These are phyloP conservation scores for Caenorhabditis panamensis DNA, from an alignment of 2,888 invertebrate genomes.

Conservation along the genomic window DNA sequence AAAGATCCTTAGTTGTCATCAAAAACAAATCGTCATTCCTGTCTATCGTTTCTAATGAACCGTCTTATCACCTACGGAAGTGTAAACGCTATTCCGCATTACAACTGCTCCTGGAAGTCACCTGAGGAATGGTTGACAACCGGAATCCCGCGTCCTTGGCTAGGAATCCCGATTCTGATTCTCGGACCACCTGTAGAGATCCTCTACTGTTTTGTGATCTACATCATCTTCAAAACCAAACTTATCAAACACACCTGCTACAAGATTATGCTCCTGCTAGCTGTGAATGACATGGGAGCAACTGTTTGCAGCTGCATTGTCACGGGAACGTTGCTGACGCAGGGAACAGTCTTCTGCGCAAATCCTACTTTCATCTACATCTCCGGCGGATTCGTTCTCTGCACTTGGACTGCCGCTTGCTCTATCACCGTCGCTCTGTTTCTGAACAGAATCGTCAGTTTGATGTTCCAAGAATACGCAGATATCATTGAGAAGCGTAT, in stretches of 20 bases:
- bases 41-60: too few relatives aligned
- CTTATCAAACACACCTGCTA: conserved; percentile 31
- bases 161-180: conserved; percentile 27
- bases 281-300: conserved; percentile 24
- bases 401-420: conserved; percentile 36
- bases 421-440: conserved; percentile 40
- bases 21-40: too few relatives aligned
- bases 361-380: conserved; percentile 42
- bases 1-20: not conserved
- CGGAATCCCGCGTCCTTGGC: conserved; percentile 33
- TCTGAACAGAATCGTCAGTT: conserved; percentile 25
- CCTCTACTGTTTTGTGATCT: conserved; percentile 32
- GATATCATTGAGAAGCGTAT: conserved; percentile 36
- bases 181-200: conserved; percentile 26
- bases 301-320: conserved; percentile 27
- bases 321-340: conserved; percentile 17
- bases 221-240: conserved; percentile 27
- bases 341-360: conserved; percentile 27
- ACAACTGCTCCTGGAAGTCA: conserved; percentile 38
- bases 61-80: conserved; percentile 34
- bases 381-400: conserved; percentile 21
- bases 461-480: conserved; percentile 39
- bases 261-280: conserved; percentile 33
- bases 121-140: conserved; percentile 24
- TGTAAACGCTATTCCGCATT: conserved; percentile 44